Percentiles rank a stretch among this genome's conserved stretches.
phyloP scores from a whole-genome alignment of 2,113 vertebrate genomes.

The Garra rufa region DNA sequence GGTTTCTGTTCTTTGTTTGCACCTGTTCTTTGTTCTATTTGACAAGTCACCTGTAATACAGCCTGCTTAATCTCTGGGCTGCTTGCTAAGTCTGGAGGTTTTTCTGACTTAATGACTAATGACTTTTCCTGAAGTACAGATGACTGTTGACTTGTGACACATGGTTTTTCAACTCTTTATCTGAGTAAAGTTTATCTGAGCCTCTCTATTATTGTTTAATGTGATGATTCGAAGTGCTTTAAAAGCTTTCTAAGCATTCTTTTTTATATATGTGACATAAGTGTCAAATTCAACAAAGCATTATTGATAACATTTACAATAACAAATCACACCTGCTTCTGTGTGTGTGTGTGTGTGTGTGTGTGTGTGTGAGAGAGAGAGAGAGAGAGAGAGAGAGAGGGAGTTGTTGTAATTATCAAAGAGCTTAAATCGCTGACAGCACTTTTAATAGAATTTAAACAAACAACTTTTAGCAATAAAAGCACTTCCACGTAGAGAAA shows the following conservation, averaged over 20 bases:
- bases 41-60: constrained; percentile 29
- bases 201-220: not conserved
- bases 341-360: too few species aligned
- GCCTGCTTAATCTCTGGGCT: not conserved
- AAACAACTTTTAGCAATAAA: not conserved
- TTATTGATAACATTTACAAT: not conserved
- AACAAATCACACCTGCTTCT: not conserved
- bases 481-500: not conserved
- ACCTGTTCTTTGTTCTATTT: constrained; percentile 26
- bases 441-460: not conserved
- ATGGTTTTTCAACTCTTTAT: not conserved
- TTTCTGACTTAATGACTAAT: not conserved
- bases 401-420: not conserved
- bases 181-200: too few species aligned
- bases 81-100: not conserved
- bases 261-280: not conserved
- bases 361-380: too few species aligned
- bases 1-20: constrained; percentile 15
- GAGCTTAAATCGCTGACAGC: not conserved
- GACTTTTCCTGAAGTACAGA: constrained; percentile 8
- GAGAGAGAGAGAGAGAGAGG: not conserved
- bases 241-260: not conserved
- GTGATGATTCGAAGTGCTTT: not conserved
- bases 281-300: not conserved
- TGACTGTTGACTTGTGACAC: not conserved